Evolutionary conservation across 2,113 vertebrate genomes (phyloP).

Genomic region (Tragelaphus buxtoni): DNA sequence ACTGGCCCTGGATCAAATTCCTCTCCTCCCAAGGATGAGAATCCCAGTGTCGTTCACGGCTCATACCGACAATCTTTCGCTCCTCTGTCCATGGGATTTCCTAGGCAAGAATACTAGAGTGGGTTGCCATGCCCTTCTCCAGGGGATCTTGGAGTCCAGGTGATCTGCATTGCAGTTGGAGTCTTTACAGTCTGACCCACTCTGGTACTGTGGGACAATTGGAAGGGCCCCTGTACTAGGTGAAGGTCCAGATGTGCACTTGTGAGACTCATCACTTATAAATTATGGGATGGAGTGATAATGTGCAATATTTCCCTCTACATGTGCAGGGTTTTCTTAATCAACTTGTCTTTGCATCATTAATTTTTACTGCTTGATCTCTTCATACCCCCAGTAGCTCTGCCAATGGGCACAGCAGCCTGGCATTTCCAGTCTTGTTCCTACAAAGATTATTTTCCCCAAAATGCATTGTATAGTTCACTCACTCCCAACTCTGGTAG

Average conservation of each 20-base stretch:
- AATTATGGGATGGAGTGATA: background rate
- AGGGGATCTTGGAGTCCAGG: background rate
- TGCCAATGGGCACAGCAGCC: background rate
- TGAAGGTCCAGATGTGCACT: background rate
- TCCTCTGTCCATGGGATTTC: background rate
- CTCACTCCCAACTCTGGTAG: background rate
- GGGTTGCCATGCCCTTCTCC: background rate
- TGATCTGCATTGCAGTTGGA: background rate
- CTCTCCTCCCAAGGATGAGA: background rate
- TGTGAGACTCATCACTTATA: background rate
- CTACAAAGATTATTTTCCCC: background rate
- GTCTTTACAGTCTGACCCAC: background rate
- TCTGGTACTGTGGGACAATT: background rate
- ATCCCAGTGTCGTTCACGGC: rapidly evolving
- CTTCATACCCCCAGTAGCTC: background rate
- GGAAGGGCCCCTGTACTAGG: background rate
- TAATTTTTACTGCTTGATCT: constrained; percentile 34
- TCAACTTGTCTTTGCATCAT: constrained; percentile 29
- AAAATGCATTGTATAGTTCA: background rate
- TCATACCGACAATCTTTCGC: background rate
- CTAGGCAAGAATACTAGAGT: background rate
- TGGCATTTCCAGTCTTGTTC: background rate
- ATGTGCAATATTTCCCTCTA: background rate
- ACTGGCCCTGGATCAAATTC: background rate
- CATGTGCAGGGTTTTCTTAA: background rate